Evolutionary conservation across 2,888 invertebrate genomes (phyloP).

Genomic region (Spicauda simplicius): DNA sequence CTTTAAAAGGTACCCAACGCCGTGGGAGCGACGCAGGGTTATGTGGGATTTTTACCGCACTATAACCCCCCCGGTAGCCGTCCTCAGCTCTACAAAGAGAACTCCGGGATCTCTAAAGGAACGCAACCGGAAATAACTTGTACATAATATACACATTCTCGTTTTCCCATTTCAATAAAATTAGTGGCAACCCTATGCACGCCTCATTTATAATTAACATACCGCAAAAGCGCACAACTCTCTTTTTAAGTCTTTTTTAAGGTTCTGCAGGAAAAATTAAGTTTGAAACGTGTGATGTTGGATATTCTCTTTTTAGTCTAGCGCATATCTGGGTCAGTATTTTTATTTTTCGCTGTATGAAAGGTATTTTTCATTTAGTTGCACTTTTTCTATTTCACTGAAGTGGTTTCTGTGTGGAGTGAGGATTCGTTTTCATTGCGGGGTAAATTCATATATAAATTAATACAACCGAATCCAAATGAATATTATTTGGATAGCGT

Average conservation of each 20-base stretch:
- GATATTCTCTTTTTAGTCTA: conserved; percentile 26
- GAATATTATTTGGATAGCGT: background rate
- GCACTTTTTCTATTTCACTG: conserved; percentile 23
- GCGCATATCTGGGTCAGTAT: conserved; percentile 27
- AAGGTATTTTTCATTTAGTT: conserved; percentile 26
- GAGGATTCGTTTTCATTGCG: conserved; percentile 12
- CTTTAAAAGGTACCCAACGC: too few species aligned
- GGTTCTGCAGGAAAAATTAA: conserved; percentile 30
- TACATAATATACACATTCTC: too few species aligned
- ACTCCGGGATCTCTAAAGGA: too few species aligned
- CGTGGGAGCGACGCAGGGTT: too few species aligned
- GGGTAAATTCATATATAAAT: background rate
- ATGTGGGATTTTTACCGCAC: too few species aligned
- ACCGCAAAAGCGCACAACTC: conserved; percentile 35
- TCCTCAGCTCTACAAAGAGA: too few species aligned
- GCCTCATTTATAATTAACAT: conserved; percentile 38
- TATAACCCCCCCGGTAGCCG: too few species aligned
- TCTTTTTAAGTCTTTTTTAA: conserved; percentile 30
- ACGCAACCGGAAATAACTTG: too few species aligned
- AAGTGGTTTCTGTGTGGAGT: conserved; percentile 16
- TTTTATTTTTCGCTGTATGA: conserved; percentile 18
- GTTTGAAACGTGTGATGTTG: conserved; percentile 32
- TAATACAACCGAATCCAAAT: background rate
- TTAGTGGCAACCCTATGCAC: conserved; percentile 21
- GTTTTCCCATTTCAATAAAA: too few species aligned